Evolutionary conservation across 2,888 invertebrate genomes (phyloP), one percentile per base, ranked within the genome.

Genomic region (Choristoneura rosaceana): DNA sequence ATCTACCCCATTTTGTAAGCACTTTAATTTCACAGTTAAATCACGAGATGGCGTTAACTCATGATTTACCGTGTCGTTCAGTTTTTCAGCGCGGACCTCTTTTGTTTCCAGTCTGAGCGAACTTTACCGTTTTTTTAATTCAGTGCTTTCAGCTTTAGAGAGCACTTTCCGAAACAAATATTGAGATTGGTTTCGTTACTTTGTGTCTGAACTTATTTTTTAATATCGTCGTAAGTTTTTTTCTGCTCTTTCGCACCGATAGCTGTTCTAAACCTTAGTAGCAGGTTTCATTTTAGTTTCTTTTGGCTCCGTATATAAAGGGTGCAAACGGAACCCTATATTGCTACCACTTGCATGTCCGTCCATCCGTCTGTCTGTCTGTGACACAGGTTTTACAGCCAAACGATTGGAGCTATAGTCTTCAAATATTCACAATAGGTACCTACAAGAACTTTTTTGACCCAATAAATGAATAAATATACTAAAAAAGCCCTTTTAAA

Each of bases 181-280:
- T 65, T 70, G 60, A 60, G 64, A 70, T 70, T 70, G 70, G 64
- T 47, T 70, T 59, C 70, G 59, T 65, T 70, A 70, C 59, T 59
- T 69, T 14, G 41, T 63, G 9, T 43, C 41, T 12, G 41, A 60
- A 43, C 15, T 47, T 47, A 15, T 41, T 70, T 65, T 70, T 59
- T 64, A 55, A 63, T 33, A 33, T 25, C 17, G 17, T 43, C 43
- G 17, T 45, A 10, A 43, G 43, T 17, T n/a, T 52, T 50, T 25
- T 34, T 50, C 17, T 52, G 17, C 50, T 17, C 50, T 52, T 17
- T 52, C 47, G n/a, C n/a, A 7, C 50, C 50, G 9, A 52, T 52
- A n/a, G n/a, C n/a, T n/a, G 7, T 2, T 47, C 8, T 15, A 2
- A 3, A 52, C 2, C 17, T 52, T n/a, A 4, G n/a, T 4, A 4